A percentile compares a stretch with the other conserved stretches of the same genome.
Conservation (phyloP, 1,140 invertebrate genomes). For the Tyrophagus putrescentiae region DNA sequence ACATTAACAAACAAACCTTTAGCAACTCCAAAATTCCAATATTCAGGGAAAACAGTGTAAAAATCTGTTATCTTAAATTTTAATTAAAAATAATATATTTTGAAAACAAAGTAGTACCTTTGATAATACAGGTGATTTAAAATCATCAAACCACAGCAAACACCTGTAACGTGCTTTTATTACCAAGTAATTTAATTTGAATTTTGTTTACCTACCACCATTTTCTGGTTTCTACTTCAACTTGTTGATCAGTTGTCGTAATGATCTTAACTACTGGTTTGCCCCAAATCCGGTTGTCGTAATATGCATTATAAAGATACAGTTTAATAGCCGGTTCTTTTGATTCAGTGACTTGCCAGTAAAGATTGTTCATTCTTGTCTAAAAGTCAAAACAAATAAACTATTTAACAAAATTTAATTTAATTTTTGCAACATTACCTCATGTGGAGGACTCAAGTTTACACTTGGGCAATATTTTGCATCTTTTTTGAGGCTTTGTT, state of each 20-base stretch:
- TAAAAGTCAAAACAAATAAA: no score
- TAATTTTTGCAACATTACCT: no score
- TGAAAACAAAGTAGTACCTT: slow-evolving; percentile 33
- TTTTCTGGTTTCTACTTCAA: slow-evolving; percentile 54
- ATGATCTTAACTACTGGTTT: slow-evolving; percentile 61
- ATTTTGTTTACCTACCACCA: neutral
- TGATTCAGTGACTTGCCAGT: slow-evolving; percentile 65
- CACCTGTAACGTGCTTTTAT: no score
- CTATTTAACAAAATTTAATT: no score
- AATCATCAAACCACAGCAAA: slow-evolving; percentile 73
- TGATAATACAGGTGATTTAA: slow-evolving; percentile 58
- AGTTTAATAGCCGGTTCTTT: neutral
- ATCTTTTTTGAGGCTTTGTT: no score
- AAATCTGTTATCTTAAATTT: neutral
- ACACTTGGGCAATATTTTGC: no score
- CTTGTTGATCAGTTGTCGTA: slow-evolving; percentile 71
- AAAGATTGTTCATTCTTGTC: slow-evolving; percentile 80
- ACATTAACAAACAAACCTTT: no score
- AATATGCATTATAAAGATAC: slow-evolving; percentile 71
- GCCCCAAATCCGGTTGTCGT: slow-evolving; percentile 58
- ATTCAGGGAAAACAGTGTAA: slow-evolving; percentile 64
- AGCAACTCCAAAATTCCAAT: slow-evolving; percentile 74
- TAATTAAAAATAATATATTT: neutral
- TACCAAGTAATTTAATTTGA: neutral
- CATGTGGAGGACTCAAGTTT: no score